phyloP scores from a whole-genome alignment of 2,113 vertebrate species.

The Pelodiscus sinensis region DNA sequence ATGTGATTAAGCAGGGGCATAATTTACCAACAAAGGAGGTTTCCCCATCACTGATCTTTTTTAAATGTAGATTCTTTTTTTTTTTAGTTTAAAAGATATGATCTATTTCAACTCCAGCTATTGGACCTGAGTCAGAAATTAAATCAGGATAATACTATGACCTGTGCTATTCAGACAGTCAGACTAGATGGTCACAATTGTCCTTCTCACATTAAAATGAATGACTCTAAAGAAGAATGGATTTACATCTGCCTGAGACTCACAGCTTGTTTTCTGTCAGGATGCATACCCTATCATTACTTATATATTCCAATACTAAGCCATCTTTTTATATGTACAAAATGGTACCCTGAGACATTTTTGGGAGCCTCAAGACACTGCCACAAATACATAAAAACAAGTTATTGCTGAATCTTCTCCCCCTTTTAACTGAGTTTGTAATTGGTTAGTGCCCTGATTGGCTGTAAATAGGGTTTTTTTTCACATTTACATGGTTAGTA shows the following conservation, averaged over 20 bases:
- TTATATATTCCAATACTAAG: neutral
- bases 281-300: neutral
- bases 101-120: neutral
- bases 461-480: neutral
- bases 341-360: neutral
- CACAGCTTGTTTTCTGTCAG: neutral
- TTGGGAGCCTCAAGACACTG: neutral
- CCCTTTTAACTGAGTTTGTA: neutral
- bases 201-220: neutral
- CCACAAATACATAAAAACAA: neutral
- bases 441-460: neutral
- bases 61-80: neutral
- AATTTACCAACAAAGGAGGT: neutral
- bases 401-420: neutral
- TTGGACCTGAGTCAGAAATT: neutral
- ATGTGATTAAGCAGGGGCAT: neutral
- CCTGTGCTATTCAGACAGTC: neutral
- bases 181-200: neutral
- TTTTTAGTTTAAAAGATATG: neutral
- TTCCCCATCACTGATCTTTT: neutral
- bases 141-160: neutral
- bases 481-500: too few relatives aligned
- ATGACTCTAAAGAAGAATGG: neutral
- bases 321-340: neutral
- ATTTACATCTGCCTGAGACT: neutral